Percentiles rank a stretch among this genome's conserved stretches.
Conservation (phyloP, 2,113 vertebrate species). For the Apodemus speciosus region DNA sequence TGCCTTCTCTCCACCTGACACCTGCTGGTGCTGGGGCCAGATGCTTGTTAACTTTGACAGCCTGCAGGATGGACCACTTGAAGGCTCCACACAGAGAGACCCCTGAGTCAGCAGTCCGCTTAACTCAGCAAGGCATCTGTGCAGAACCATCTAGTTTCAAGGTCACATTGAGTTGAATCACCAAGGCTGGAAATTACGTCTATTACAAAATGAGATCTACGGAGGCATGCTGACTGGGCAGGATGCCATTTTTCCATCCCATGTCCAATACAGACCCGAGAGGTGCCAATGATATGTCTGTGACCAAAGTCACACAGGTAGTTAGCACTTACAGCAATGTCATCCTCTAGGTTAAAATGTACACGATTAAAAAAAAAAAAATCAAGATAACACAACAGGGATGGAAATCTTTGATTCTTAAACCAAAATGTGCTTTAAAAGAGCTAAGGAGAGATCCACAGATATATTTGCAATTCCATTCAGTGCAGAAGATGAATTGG, state of each 20-base stretch:
- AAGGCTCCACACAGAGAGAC: neutral
- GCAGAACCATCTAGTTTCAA: conserved; percentile 31
- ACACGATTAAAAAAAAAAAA: neutral
- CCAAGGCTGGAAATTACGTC: conserved; percentile 50
- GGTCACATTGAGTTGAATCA: conserved; percentile 62
- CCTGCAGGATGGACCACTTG: neutral
- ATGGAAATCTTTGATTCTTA: neutral
- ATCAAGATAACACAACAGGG: neutral
- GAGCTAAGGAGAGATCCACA: neutral
- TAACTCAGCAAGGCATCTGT: neutral
- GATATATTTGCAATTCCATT: neutral
- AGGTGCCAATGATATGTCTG: neutral
- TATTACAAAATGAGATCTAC: conserved; percentile 72
- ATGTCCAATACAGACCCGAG: neutral
- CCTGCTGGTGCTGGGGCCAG: neutral
- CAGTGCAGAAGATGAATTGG: neutral
- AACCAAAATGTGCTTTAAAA: neutral
- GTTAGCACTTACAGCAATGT: neutral
- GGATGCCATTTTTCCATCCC: neutral
- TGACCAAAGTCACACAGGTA: neutral
- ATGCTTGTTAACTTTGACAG: neutral
- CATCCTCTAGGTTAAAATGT: neutral
- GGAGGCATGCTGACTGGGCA: conserved; percentile 58
- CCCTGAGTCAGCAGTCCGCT: neutral
- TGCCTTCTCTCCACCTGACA: neutral